Percentiles rank a stretch among this genome's conserved stretches.
Conservation (phyloP, 2,888 invertebrate genomes). For the Camptogramma bilineatum region DNA sequence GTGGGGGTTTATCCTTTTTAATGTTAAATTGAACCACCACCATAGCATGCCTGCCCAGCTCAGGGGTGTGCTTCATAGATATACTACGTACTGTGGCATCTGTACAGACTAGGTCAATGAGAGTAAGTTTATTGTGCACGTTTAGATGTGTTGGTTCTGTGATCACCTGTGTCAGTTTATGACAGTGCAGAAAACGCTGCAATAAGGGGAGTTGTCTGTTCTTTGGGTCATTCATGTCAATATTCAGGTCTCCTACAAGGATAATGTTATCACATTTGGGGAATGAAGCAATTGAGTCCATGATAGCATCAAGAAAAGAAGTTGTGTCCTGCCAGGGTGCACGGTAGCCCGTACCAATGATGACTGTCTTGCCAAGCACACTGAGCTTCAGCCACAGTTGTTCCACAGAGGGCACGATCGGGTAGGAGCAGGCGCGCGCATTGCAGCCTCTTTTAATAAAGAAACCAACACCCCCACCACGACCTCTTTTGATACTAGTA, state of each 20-base stretch:
- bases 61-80: not conserved
- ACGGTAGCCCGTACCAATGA: too few species aligned
- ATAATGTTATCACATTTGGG: not conserved
- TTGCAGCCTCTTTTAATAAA: not conserved
- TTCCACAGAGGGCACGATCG: not conserved
- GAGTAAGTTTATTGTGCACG: not conserved
- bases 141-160: not conserved
- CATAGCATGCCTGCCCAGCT: not conserved
- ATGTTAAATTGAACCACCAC: not conserved
- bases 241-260: not conserved
- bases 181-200: not conserved
- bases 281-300: not conserved
- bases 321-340: not conserved
- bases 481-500: not conserved
- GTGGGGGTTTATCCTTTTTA: not conserved
- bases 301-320: not conserved
- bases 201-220: not conserved
- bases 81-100: too few species aligned
- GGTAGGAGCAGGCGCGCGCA: not conserved
- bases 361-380: too few species aligned
- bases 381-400: not conserved
- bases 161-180: not conserved
- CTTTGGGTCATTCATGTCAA: not conserved
- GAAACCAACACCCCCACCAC: not conserved
- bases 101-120: not conserved